Evolutionary conservation across 2,113 vertebrate genomes (phyloP), one percentile per base, ranked within the genome.

Genomic region (Rhea pennata): DNA sequence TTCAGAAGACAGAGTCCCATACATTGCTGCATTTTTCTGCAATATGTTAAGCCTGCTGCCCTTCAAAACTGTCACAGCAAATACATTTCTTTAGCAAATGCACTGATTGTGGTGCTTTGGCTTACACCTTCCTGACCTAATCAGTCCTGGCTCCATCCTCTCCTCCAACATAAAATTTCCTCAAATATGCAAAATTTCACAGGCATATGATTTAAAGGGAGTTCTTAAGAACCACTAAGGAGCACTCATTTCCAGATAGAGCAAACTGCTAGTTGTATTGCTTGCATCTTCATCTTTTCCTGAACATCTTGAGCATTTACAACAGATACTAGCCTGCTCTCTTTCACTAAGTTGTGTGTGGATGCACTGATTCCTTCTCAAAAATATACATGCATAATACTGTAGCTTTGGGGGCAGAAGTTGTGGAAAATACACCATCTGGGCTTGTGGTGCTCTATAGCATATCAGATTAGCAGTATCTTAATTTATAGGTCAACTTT

Each of bases 401-500:
- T 80, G 74, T 46, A 76, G 50, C 3, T 1, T 53, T 51, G 6
- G 19, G 13, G 64, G 13, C 4, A 77, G 24, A 87, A 61, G 39
- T 23, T 76, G 70, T 70, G 88, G 31, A 7, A 17, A 87, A 94
- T 93, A 91, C 24, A 9, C 54, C 67, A 64, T 54, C 62, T 92
- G 42, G 92, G 67, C 89, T 91, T 91, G 46, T 2, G 2, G 27
- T 70, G 39, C 44, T 83, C 64, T 77, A 39, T 64, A 36, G 36
- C 36, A 36, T 36, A 36, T 36, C 36, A 36, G 36, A 36, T 36
- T 36, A 36, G 36, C 36, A 36, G 36, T 36, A 36, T 36, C 36
- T 36, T 36, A 36, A 36, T 36, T 36, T 36, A 36, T 42, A 85
- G 78, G 91, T 93, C 78, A 95, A 73, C 91, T 94, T 96, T 96